phyloP scores from a whole-genome alignment of 2,113 vertebrate species.

The Poeciliopsis turrubarensis region DNA sequence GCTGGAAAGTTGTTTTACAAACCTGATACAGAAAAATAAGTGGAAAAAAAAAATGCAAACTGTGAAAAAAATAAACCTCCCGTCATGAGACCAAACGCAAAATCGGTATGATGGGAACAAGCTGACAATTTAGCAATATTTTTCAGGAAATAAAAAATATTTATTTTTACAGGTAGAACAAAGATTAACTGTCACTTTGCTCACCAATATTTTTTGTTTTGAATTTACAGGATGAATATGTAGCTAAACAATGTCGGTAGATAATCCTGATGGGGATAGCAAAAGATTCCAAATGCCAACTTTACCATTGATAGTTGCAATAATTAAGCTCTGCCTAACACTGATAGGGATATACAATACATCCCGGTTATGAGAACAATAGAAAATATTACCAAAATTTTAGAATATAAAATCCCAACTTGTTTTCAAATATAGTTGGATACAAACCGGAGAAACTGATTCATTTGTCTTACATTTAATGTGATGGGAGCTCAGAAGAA shows the following conservation, averaged over 20 bases:
- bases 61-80: background rate
- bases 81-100: background rate
- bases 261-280: too few species aligned
- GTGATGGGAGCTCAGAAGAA: background rate
- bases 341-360: background rate
- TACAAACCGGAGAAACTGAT: background rate
- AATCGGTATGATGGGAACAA: background rate
- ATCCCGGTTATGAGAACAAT: background rate
- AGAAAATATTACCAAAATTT: background rate
- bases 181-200: background rate
- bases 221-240: too few species aligned
- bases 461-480: too few species aligned
- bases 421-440: background rate
- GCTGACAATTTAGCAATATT: background rate
- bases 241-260: too few species aligned
- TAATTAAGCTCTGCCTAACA: too few species aligned
- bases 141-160: background rate
- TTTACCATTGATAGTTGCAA: too few species aligned
- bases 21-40: constrained; percentile 14
- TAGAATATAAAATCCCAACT: background rate
- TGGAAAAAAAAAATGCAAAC: background rate
- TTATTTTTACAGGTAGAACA: background rate
- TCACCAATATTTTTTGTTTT: too few species aligned
- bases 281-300: too few species aligned
- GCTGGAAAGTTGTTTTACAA: constrained; percentile 12